Base-by-base conservation (phyloP, 2,797 vertebrate species). In the Synaphobranchus kaupii region DNA sequence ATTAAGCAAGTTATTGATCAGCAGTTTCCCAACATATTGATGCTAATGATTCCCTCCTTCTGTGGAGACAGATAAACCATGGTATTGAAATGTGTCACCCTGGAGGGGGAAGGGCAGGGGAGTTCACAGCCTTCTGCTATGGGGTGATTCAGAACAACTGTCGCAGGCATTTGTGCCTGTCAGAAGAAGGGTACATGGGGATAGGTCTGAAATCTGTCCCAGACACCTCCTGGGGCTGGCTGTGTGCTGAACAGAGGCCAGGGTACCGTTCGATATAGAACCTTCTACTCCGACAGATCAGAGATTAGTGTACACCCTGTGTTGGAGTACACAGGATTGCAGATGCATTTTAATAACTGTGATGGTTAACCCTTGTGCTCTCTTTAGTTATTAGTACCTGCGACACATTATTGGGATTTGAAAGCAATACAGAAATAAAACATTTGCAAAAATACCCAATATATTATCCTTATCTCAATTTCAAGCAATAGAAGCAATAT, bases 71-170 rank as follows among this genome's bases (percentile, higher is more conserved):
- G 78, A 81, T 81, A 81, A 81, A 81, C 44, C 78, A 25, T 22
- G 78, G 78, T 50, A 50, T n/a, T 50, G 47, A 81, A 81, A 81
- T 81, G 20, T 50, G 47, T 81, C 73, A 78, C 73, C 39, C 39
- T 13, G 7, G 20, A 0, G 71, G 15, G 71, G 28, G 71, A 50
- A 66, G 87, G 68, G 83, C 56, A 52, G 71, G 83, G 6, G 28
- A 52, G 91, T 88, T 44, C 87, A 90, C 87, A 0, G 68, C 68
- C 68, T 6, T 76, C 73, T 76, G 73, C 20, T 52, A 71, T 84
- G 87, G 90, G 90, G 88, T 89, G 91, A 86, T 8, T 88, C 90
- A 88, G 50, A 76, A 71, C 90, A 13, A 84, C 89, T n/a, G 20
- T 50, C n/a, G 5, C 39, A 78, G 73, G 73, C 34, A 22, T 71